Percentiles rank a stretch among this genome's conserved stretches.
Conservation (phyloP, 2,113 vertebrate species). For the Scomber colias region DNA sequence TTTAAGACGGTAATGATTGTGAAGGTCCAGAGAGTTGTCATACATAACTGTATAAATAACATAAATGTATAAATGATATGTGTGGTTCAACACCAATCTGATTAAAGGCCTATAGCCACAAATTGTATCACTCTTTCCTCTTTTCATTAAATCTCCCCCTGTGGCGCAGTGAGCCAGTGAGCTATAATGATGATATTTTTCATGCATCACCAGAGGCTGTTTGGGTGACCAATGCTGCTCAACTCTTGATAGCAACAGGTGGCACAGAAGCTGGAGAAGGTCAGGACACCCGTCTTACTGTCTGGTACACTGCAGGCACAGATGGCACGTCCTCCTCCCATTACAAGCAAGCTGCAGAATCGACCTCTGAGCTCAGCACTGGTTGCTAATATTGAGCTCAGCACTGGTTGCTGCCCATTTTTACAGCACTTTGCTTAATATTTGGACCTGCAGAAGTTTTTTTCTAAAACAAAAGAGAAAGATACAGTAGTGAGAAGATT, state of each 20-base stretch:
- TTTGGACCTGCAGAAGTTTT: neutral
- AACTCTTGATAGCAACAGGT: conserved; percentile 67
- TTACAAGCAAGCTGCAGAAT: conserved; percentile 26
- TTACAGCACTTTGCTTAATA: neutral
- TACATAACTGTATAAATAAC: neutral
- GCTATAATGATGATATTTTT: conserved; percentile 39
- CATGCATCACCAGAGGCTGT: conserved; percentile 44
- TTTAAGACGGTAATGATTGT: neutral
- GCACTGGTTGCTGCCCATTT: neutral
- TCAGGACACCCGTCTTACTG: conserved; percentile 62
- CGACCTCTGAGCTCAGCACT: conserved; percentile 14
- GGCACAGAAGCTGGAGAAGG: conserved; percentile 58
- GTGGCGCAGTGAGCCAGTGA: neutral
- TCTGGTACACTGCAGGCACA: conserved; percentile 57
- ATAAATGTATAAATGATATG: neutral
- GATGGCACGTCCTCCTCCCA: conserved; percentile 62
- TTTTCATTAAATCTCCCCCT: conserved; percentile 33
- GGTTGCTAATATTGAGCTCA: conserved; percentile 14
- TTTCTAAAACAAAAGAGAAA: neutral
- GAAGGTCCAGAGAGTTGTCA: neutral
- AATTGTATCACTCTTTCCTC: conserved; percentile 19
- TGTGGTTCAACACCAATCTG: conserved; percentile 12
- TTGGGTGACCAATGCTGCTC: conserved; percentile 45
- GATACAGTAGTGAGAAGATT: neutral
- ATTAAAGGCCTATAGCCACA: conserved; percentile 5